phyloP scores from a whole-genome alignment of 2,888 invertebrate species.

The Antheraea assamensis region DNA sequence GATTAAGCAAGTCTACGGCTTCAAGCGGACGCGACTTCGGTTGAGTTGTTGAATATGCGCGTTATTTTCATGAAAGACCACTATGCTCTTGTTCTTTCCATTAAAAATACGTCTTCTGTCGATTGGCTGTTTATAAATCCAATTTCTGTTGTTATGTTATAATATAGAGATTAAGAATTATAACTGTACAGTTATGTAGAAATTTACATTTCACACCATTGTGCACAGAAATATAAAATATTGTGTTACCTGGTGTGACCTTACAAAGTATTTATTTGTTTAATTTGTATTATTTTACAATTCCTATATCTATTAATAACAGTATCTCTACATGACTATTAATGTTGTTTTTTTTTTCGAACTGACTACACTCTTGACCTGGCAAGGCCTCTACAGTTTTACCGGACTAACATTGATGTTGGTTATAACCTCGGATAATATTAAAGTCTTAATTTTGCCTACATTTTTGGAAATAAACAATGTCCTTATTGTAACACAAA shows the following conservation, averaged over 20 bases:
- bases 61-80: background rate
- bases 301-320: background rate
- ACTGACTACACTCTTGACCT: too few species aligned
- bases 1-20: background rate
- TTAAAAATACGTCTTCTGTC: background rate
- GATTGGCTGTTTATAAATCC: background rate
- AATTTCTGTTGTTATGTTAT: background rate
- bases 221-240: constrained; percentile 10
- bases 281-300: background rate
- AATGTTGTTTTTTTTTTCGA: too few species aligned
- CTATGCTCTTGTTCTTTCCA: background rate
- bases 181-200: constrained; percentile 7
- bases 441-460: background rate
- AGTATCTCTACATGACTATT: background rate
- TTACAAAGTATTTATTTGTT: background rate
- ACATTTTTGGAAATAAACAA: background rate
- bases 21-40: background rate
- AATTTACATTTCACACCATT: constrained; percentile 11
- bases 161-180: constrained; percentile 6
- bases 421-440: background rate
- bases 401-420: too few species aligned
- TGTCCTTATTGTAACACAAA: background rate
- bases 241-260: constrained; percentile 4
- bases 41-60: background rate
- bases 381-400: too few species aligned